Base-by-base conservation (phyloP, 2,888 invertebrate genomes). In the Apeira syringaria region DNA sequence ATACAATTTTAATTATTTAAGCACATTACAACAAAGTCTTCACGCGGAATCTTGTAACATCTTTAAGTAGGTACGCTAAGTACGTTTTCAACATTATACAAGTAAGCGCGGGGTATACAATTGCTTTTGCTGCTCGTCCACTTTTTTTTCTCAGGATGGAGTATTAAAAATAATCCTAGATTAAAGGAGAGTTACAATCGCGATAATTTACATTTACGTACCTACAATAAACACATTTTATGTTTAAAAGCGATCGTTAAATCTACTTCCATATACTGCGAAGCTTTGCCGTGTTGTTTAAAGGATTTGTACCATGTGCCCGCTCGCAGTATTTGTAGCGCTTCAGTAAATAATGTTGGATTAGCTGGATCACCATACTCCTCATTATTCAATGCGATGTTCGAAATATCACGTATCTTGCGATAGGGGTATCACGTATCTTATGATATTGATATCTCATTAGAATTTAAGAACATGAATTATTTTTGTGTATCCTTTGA, bases 311-410 rank as follows among this genome's bases (percentile, higher is more conserved):
- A 15, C 28, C 35, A 42, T 30, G 28, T 38, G 13, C 32, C 46
- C 22, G 37, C 29, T 46, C 22, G 37, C 35, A 31, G 38, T 38
- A 43, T 48, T 29, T 33, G 39, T 47, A 47, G 34, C 42, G 49
- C 45, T 52, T 52, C 47, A 25, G 22, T 31, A 18, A 45, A 42
- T 50, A 54, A 44, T 48, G 38, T 39, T 12, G 33, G 44, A 48
- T 56, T 47, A 50, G 17, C 30, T 13, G 11, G 45, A 48, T 51
- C 25, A 35, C 42, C 27, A 28, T 35, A 38, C 33, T 30, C 18
- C 34, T 46, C 31, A 44, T 49, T 56, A 51, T 53, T 54, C 45
- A 47, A 26, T 37, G 27, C 35, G 31, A 34, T 46, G 36, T 43
- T 39, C 29, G 12, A 32, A 35, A 42, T 47, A 42, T n/a, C n/a